phyloP scores from a whole-genome alignment of 2,113 vertebrate species.

The Elephas maximus region DNA sequence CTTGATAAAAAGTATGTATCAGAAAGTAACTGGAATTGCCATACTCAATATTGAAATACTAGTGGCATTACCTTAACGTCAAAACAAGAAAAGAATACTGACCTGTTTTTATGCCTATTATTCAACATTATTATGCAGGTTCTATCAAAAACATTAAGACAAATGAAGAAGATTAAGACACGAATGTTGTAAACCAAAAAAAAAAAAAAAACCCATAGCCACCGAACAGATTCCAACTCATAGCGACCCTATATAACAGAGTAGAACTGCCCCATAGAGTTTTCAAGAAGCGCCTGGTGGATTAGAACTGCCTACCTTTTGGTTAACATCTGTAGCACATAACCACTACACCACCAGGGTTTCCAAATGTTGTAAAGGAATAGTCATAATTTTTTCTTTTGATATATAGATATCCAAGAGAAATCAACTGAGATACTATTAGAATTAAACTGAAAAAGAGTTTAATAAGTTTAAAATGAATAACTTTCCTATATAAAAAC shows the following conservation, averaged over 20 bases:
- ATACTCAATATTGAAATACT: neutral
- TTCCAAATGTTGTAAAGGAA: neutral
- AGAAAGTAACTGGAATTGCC: neutral
- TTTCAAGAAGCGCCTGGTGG: no score
- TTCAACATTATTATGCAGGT: neutral
- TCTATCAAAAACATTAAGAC: slow-evolving; percentile 34
- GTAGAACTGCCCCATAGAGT: no score
- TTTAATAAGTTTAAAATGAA: neutral
- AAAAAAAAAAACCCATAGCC: no score
- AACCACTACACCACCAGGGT: no score
- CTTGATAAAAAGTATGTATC: neutral
- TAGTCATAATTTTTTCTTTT: neutral
- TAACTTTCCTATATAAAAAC: slow-evolving; percentile 22
- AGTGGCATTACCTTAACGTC: neutral
- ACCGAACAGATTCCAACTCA: no score
- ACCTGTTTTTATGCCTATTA: neutral
- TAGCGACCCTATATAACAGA: no score
- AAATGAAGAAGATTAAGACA: neutral
- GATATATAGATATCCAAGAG: neutral
- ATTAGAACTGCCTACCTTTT: no score
- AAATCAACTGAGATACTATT: slow-evolving; percentile 14
- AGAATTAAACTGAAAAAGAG: slow-evolving; percentile 5
- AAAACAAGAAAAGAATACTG: slow-evolving; percentile 10
- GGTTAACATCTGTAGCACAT: no score
- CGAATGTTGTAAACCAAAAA: neutral